Evolutionary conservation across 1,140 invertebrate genomes (phyloP), one percentile per base, ranked within the genome.

Genomic region (Aphaenogaster floridana): DNA sequence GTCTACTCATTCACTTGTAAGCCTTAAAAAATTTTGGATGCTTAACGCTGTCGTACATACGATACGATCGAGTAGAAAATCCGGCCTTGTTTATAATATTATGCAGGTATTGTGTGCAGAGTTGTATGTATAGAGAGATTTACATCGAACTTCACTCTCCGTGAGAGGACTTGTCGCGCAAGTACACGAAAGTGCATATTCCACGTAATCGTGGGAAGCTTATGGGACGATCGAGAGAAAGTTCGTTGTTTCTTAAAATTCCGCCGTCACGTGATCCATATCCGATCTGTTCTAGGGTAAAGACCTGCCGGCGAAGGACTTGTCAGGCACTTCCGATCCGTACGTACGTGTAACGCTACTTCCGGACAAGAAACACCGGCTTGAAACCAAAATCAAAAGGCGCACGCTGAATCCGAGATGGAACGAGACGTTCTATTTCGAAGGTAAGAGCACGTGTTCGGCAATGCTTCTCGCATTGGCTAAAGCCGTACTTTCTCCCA

Each of bases 391-490:
- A 96, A 99, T 99, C 91, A 99, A 99, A 95, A 96, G 99, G 91
- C 96, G 98, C 90, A 99, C 99, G 17, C 96, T 99, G 17, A 99
- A 99, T 96, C 99, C 99, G 0, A 96, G 98, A 89, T 99, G 99
- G 98, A 99, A 99, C 95, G 99, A 99, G 95, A 99, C 98, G 36
- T 98, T 99, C 94, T 98, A 99, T 92, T 99, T 99, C 96, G 98
- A 99, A 97, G 99, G 97, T 98, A 94, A 96, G 93, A 28, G 48
- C 21, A n/a, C 8, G 2, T 42, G 9, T 74, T 28, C 36, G 6
- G 28, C 11, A 15, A 69, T 1, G 6, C 28, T 48, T 15, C 21
- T 78, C 21, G 21, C 57, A 21, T 54, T 42, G 11, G 39, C 13
- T 69, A 69, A 78, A 76, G 0, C 11, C 11, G n/a, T 4, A 42